Base-by-base conservation (phyloP, 2,113 vertebrate genomes). In the Mesocricetus auratus region DNA sequence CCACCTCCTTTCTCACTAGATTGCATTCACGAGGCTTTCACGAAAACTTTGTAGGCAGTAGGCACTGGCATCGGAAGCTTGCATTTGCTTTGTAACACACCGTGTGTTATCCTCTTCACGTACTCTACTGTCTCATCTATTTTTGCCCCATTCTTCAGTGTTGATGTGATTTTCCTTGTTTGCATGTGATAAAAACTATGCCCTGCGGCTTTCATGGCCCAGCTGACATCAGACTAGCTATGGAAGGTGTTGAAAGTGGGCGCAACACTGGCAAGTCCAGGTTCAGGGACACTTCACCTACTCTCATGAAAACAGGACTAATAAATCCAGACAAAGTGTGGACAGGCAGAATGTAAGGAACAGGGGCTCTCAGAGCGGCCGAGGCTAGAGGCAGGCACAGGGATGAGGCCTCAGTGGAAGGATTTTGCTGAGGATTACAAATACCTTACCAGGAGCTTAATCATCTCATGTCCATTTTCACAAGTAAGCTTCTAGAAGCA, bases 281-380 rank as follows among this genome's bases (percentile, higher is more conserved):
- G 26, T 73, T 60, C 22, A 50, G 50, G 56, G 29, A 15, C 68
- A 73, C 56, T 39, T 47, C 53, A 88, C n/a, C 47, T 60, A 13
- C 62, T 90, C 13, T 90, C 47, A 8, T 4, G 22, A 83, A 29
- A 64, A 31, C 42, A 77, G 64, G 88, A n/a, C 10, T 16, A 42
- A 42, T 36, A 62, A 47, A 31, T 22, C 5, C 79, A 66, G 85
- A n/a, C 58, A 56, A 3, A 0, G 22, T 1, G 2, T 0, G 15
- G 77, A 3, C 5, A 77, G 39, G 36, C 2, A 11, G 3, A 75
- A 5, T 4, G 1, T 71, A 75, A n/a, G 36, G 26, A 42, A 21
- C 0, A 13, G 2, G 2, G 45, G 21, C 1, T 7, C n/a, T 53
- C 4, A 33, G 22, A 11, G 47, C n/a, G 1, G 42, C 31, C 26